phyloP scores from a whole-genome alignment of 2,797 vertebrate species.

The Clarias pachynema region DNA sequence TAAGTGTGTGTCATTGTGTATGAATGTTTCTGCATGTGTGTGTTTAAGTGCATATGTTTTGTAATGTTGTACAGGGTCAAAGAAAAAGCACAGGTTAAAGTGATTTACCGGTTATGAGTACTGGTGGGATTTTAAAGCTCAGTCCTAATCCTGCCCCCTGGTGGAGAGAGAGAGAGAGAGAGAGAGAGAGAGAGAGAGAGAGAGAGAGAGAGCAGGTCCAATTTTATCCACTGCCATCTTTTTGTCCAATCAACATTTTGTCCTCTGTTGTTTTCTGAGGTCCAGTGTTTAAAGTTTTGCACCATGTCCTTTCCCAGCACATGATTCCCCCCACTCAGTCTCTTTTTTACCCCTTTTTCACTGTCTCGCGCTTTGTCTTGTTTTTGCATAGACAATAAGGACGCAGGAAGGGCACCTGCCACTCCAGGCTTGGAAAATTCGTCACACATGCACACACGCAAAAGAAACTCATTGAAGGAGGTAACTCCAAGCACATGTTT shows the following conservation, averaged over 20 bases:
- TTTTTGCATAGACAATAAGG: slow-evolving; percentile 28
- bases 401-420: slow-evolving; percentile 42
- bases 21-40: slow-evolving; percentile 6
- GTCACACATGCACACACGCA: slow-evolving; percentile 17
- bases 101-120: slow-evolving; percentile 20
- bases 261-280: background rate
- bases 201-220: background rate
- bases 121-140: background rate
- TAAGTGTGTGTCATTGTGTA: slow-evolving; percentile 7
- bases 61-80: background rate
- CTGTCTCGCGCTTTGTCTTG: background rate
- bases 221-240: background rate
- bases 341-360: background rate
- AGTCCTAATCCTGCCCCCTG: slow-evolving; percentile 31
- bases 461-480: slow-evolving; percentile 18
- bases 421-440: slow-evolving; percentile 47
- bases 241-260: background rate
- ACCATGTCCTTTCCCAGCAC: slow-evolving; percentile 51
- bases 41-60: slow-evolving; percentile 10
- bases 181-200: slow-evolving; percentile 14
- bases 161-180: slow-evolving; percentile 28
- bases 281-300: background rate
- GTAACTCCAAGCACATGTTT: slow-evolving; percentile 36
- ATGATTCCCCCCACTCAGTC: background rate
- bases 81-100: slow-evolving; percentile 23